Base-by-base conservation (phyloP, 2,113 vertebrate genomes). In the Ammodytes dubius region DNA sequence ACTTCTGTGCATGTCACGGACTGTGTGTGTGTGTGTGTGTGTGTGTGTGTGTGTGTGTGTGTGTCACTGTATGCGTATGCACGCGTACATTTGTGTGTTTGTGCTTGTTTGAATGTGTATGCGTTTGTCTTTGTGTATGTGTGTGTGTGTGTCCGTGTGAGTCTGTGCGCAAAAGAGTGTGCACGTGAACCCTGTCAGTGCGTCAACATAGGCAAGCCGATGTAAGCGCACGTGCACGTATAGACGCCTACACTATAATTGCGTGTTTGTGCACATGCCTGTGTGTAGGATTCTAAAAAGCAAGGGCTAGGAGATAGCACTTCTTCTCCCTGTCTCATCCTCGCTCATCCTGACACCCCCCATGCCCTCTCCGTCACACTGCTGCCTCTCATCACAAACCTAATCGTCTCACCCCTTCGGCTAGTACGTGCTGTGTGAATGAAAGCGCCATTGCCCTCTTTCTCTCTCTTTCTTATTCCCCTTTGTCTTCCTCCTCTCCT, bases 371-470 rank as follows among this genome's bases (percentile, higher is more conserved):
- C 90, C 91, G 92, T 93, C 93, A 94, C 94, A 92, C 86, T 90
- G 81, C 91, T 92, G 91, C 88, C 89, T 94, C 93, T 93, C 93
- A 93, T 95, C 94, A 94, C 92, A 92, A 92, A 93, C 93, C 93
- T 94, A 93, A 95, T 94, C 94, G 92, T 92, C 93, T 93, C 93
- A 90, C 89, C 94, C 92, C 93, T 85, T 90, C 88, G 89, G 93
- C 92, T 87, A 93, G 90, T 90, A 93, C 92, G 93, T 94, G 93
- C 89, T 85, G 89, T 81, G 91, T 70, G 89, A 94, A 93, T 94
- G 93, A 93, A 94, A 95, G 91, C 70, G 79, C 71, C 91, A 82
- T 80, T 92, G 89, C 89, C 90, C 90, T 87, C 79, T 87, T 93
- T 89, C 84, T 27, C 56, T 87, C 61, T 68, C 74, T 84, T 89